phyloP scores from a whole-genome alignment of 2,888 invertebrate genomes.

The Perithous albicinctus region DNA sequence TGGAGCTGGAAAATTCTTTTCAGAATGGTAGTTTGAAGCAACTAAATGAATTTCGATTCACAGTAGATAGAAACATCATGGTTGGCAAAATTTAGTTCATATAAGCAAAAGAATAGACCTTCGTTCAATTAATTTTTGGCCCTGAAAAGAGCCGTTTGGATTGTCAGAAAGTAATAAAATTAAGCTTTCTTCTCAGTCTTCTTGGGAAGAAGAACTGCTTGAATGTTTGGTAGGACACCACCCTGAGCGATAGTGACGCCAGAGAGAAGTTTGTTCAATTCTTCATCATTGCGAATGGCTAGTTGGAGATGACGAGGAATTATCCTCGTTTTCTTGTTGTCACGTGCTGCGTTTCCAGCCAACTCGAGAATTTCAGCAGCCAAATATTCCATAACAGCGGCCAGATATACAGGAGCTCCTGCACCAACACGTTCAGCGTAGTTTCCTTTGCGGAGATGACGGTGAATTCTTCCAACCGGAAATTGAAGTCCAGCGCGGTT shows the following conservation, averaged over 20 bases:
- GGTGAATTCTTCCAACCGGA: constrained; percentile 88
- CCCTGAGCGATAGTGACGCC: constrained; percentile 94
- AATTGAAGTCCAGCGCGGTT: constrained; percentile 87
- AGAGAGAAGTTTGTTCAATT: constrained; percentile 90
- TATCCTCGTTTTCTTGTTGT: constrained; percentile 88
- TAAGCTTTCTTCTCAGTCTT: constrained; percentile 61
- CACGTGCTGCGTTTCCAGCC: constrained; percentile 89
- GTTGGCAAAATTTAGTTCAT: no score
- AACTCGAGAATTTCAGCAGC: constrained; percentile 90
- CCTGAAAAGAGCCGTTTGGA: constrained; percentile 65
- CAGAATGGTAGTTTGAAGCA: no score
- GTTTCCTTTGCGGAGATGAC: constrained; percentile 87
- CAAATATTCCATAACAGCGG: constrained; percentile 89
- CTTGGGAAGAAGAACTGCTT: constrained; percentile 85
- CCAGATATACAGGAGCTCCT: constrained; percentile 86
- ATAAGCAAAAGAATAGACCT: neutral
- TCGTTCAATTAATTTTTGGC: constrained; percentile 49
- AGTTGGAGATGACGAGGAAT: constrained; percentile 85
- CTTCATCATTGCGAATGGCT: constrained; percentile 93
- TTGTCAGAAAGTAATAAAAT: neutral
- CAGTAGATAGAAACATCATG: no score
- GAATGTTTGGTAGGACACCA: constrained; percentile 93
- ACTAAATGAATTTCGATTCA: no score
- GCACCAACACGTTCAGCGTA: constrained; percentile 87
- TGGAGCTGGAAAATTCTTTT: no score